Evolutionary conservation across 37 sponge, comb jelly and placozoan genomes (phyloP).

Genomic region (Halichondria panicea): DNA sequence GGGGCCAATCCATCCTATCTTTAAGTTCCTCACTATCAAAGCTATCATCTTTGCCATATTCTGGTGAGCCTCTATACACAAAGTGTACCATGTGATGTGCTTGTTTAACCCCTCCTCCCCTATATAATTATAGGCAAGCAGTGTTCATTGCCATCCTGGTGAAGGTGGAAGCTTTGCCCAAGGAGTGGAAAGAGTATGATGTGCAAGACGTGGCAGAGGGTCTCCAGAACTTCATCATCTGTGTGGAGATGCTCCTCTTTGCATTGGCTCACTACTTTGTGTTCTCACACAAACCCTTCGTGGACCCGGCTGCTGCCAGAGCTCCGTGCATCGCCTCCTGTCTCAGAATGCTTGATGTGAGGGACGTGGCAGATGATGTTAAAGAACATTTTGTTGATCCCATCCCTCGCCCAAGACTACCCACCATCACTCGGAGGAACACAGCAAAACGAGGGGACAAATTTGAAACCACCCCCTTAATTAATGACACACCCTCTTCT

Average conservation of each 20-base stretch:
- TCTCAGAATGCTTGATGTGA: slow-evolving; percentile 78
- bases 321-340: slow-evolving; percentile 69
- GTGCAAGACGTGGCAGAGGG: slow-evolving; percentile 52
- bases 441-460: neutral
- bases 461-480: neutral
- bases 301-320: slow-evolving; percentile 68
- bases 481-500: neutral
- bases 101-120: neutral
- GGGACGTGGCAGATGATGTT: slow-evolving; percentile 72
- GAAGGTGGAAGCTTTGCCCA: slow-evolving; percentile 28
- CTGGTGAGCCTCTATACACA: slow-evolving; percentile 62
- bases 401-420: slow-evolving; percentile 37
- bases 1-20: slow-evolving; percentile 77
- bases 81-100: neutral
- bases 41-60: slow-evolving; percentile 88
- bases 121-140: slow-evolving; percentile 49
- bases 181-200: slow-evolving; percentile 58
- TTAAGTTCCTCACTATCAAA: slow-evolving; percentile 88
- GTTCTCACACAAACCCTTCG: slow-evolving; percentile 91
- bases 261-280: slow-evolving; percentile 87
- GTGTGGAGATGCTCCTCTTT: slow-evolving; percentile 90
- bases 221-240: slow-evolving; percentile 82
- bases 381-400: slow-evolving; percentile 76
- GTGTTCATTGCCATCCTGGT: slow-evolving; percentile 59
- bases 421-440: too few relatives aligned